Conservation (phyloP, 2,888 invertebrate species). For the Oxyscelio sp. region DNA sequence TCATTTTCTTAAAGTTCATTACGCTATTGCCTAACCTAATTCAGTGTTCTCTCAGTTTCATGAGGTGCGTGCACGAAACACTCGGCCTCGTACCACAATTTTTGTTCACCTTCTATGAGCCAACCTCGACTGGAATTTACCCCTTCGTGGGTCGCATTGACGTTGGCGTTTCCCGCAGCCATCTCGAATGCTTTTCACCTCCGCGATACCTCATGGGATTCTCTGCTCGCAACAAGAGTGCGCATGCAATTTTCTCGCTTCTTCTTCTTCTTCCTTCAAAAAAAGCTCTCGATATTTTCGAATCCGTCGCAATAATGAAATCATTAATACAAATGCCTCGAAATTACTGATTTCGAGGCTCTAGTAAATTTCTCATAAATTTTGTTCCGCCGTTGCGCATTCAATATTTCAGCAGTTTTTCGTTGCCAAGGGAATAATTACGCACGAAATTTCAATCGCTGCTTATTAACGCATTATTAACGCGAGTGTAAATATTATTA, state of each 20-base stretch:
- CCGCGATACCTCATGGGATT: slow-evolving; percentile 29
- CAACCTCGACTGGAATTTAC: slow-evolving; percentile 19
- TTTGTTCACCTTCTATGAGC: slow-evolving; percentile 33
- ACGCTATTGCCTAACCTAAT: slow-evolving; percentile 15
- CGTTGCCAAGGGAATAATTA: slow-evolving; percentile 20
- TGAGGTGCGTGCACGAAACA: neutral
- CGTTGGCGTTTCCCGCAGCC: slow-evolving; percentile 17
- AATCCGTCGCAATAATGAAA: slow-evolving; percentile 36
- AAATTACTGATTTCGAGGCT: slow-evolving; percentile 14
- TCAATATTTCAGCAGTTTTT: neutral
- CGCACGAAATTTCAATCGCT: neutral
- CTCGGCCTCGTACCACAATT: slow-evolving; percentile 46
- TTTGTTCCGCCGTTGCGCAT: neutral
- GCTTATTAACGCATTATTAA: slow-evolving; percentile 16
- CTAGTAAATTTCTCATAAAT: neutral
- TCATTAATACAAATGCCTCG: slow-evolving; percentile 26
- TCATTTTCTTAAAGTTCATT: neutral
- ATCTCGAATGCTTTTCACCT: slow-evolving; percentile 37
- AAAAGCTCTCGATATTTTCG: slow-evolving; percentile 2
- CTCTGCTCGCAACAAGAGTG: slow-evolving; percentile 2
- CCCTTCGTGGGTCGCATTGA: slow-evolving; percentile 18
- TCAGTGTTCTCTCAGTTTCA: slow-evolving; percentile 2
- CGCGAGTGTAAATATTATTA: slow-evolving; percentile 22
- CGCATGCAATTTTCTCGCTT: neutral
- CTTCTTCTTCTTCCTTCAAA: slow-evolving; percentile 1